Evolutionary conservation across 2,888 invertebrate species (phyloP), one percentile per base, ranked within the genome.

Genomic region (Dynastes hyllus): DNA sequence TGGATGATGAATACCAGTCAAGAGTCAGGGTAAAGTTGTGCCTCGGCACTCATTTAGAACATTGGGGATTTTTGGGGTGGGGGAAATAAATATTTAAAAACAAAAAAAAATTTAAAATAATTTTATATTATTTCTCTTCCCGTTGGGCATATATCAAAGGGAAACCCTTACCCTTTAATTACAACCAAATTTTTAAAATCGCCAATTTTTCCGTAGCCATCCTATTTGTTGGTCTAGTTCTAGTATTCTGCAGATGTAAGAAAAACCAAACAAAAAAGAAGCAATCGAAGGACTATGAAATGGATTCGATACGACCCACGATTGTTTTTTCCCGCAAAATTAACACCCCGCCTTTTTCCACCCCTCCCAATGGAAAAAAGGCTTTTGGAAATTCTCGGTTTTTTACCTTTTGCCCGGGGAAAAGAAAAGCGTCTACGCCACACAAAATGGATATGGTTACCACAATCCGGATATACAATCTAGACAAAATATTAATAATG

Each of bases 41-140:
- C 85, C 90, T 97, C 75, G 92, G 94, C 84, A 93, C 94, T 66
- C 95, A 95, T 87, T 93, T 93, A 76, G 94, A 96, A 78, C 94
- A 95, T 83, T 96, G 97, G 95, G 97, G 95, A 95, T 61, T 95
- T n/a, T n/a, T n/a, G n/a, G n/a, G n/a, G n/a, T n/a, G n/a, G n/a
- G n/a, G n/a, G n/a, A n/a, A n/a, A n/a, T n/a, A n/a, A n/a, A n/a
- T n/a, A n/a, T n/a, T n/a, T n/a, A n/a, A n/a, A n/a, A n/a, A n/a
- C n/a, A n/a, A n/a, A n/a, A n/a, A n/a, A n/a, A n/a, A n/a, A n/a
- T n/a, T n/a, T n/a, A n/a, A n/a, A n/a, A n/a, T n/a, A 22, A 55
- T 16, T 66, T 22, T 65, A 45, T 6, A 45, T 9, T 11, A 9
- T 11, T 11, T 45, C 0, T 8, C 8, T 3, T 75, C 61, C 76